phyloP scores from a whole-genome alignment of 2,797 vertebrate species.

The Melanotaenia boesemani region DNA sequence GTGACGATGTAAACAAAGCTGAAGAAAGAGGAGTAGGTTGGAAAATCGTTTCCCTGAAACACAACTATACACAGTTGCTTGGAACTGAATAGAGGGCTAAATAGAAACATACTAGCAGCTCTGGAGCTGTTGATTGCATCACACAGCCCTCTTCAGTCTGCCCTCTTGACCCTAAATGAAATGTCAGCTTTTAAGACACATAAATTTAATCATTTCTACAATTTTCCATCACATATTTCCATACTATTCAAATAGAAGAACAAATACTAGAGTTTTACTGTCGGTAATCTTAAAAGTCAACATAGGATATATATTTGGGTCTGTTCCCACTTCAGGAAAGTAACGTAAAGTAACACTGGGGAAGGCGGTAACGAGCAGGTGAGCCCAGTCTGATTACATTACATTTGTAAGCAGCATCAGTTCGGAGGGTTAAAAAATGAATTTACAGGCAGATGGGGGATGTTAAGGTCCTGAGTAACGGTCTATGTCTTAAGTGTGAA shows the following conservation, averaged over 20 bases:
- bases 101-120: not conserved
- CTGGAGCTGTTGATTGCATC: not conserved
- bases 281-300: not conserved
- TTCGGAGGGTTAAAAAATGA: not conserved
- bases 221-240: not conserved
- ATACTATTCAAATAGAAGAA: not conserved
- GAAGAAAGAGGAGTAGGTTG: not conserved
- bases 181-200: not conserved
- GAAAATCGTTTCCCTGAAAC: not conserved
- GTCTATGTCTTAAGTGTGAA: not conserved
- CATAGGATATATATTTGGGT: not conserved
- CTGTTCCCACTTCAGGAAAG: not conserved
- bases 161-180: not conserved
- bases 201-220: not conserved
- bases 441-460: not conserved
- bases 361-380: conserved; percentile 25
- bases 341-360: conserved; percentile 17
- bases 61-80: not conserved
- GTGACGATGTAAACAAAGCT: conserved; percentile 13
- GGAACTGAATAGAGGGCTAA: not conserved
- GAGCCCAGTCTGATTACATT: not conserved
- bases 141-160: not conserved
- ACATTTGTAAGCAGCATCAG: not conserved
- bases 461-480: conserved; percentile 7
- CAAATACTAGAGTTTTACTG: not conserved